phyloP scores from a whole-genome alignment of 2,888 invertebrate species.

The Coelopa pilipes region DNA sequence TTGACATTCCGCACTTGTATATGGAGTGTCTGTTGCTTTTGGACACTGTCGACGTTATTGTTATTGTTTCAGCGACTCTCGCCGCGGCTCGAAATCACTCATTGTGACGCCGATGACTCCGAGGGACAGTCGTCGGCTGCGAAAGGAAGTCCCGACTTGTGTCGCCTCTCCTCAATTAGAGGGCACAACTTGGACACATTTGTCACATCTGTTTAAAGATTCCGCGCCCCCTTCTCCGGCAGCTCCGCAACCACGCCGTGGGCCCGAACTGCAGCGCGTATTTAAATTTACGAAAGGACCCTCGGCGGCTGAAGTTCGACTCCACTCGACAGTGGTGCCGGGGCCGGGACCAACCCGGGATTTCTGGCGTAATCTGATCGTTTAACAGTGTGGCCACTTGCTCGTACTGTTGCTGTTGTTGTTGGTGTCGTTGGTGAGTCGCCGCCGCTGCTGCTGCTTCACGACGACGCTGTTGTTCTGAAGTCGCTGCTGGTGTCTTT shows the following conservation, averaged over 20 bases:
- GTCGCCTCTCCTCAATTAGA: conserved; percentile 52
- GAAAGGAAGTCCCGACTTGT: conserved; percentile 45
- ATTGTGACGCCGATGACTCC: background rate
- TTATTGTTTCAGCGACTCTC: background rate
- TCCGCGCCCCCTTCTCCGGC: conserved; percentile 27
- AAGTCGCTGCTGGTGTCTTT: conserved; percentile 7
- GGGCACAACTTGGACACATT: conserved; percentile 53
- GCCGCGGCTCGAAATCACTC: background rate
- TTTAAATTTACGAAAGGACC: conserved; percentile 26
- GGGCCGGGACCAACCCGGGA: conserved; percentile 3
- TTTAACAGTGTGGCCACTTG: conserved; percentile 55
- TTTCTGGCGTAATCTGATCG: conserved; percentile 56
- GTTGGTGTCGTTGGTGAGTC: background rate
- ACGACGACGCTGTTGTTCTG: background rate
- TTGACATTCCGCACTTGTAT: conserved; percentile 16
- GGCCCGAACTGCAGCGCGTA: background rate
- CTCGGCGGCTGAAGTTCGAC: conserved; percentile 31
- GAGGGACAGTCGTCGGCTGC: background rate
- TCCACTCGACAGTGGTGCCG: no score
- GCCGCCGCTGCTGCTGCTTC: no score
- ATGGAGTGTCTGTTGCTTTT: background rate
- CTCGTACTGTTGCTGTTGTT: background rate
- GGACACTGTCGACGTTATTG: background rate
- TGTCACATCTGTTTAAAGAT: conserved; percentile 57
- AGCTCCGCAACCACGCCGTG: background rate